These are phyloP conservation scores for Oreochromis mossambicus DNA, from an alignment of 2,797 vertebrate genomes.

Conservation along the genomic window DNA sequence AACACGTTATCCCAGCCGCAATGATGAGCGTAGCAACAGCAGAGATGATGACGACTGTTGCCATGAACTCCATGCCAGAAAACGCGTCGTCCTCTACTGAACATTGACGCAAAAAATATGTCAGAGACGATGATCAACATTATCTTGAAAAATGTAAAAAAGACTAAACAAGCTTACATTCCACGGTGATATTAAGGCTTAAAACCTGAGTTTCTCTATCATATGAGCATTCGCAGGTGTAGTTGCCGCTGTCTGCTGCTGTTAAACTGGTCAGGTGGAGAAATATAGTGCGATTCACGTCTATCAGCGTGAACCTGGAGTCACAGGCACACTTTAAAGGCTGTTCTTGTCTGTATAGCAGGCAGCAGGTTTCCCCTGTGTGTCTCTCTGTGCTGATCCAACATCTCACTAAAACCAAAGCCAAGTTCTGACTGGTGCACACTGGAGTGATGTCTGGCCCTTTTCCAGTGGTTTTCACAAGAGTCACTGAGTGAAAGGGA, in stretches of 20 bases:
- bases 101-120: rapidly evolving
- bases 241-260: neutral
- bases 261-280: neutral
- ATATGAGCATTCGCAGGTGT: neutral
- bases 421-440: neutral
- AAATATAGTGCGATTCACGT: neutral
- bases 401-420: neutral
- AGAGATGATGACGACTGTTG: neutral
- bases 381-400: neutral
- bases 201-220: neutral
- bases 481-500: neutral
- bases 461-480: neutral
- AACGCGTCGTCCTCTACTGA: neutral
- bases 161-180: neutral
- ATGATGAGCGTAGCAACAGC: neutral
- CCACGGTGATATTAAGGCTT: neutral
- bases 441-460: neutral
- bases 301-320: neutral
- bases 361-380: neutral
- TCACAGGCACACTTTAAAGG: rapidly evolving
- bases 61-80: neutral
- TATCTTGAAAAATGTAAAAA: neutral
- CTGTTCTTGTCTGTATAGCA: neutral
- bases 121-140: neutral
- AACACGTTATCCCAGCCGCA: neutral